Evolutionary conservation across 2,113 vertebrate species (phyloP), one percentile per base, ranked within the genome.

Genomic region (Hippopotamus amphibius): DNA sequence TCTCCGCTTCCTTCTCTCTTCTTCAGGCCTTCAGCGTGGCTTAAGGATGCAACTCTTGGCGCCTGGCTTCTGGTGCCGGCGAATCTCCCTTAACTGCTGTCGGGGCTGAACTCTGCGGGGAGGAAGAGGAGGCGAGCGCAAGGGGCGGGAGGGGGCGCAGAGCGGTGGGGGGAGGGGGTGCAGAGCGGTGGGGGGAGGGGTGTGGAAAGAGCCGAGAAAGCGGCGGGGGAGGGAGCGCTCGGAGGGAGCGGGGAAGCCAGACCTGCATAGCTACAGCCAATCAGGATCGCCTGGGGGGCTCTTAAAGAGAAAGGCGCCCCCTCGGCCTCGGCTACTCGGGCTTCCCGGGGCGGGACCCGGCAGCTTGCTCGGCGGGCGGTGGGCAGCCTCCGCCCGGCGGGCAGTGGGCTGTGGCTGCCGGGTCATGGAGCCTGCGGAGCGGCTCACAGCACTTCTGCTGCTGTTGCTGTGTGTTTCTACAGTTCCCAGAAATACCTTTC

Each of bases 261-360:
- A 90, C 97, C 98, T 93, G 98, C 98, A 96, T 94, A 97, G 97
- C 95, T 88, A 94, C 97, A 98, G 97, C 98, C 98, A 98, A 98
- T 98, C 96, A 97, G 95, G n/a, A 63, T 26, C 30, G 68, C 69
- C 82, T 4, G 85, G 30, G 92, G 46, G 57, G 88, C 85, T 92
- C 94, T 97, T 81, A 97, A 97, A 96, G 97, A 87, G 96, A 95
- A 96, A 92, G 95, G 69, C 74, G 21, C 33, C 66, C 41, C 43
- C 21, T 16, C 1, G 71, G 72, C 41, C 65, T 77, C 77, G 1
- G 74, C 59, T 0, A 59, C 50, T 21, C 9, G 0, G 6, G 13
- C 41, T 55, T 33, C 69, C 22, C 17, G 0, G 24, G 57, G 17
- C 28, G 2, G 0, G 6, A 1, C 14, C 0, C 2, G 13, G 5